Base-by-base conservation (phyloP, 2,113 vertebrate genomes). In the Atherinomorus stipes region DNA sequence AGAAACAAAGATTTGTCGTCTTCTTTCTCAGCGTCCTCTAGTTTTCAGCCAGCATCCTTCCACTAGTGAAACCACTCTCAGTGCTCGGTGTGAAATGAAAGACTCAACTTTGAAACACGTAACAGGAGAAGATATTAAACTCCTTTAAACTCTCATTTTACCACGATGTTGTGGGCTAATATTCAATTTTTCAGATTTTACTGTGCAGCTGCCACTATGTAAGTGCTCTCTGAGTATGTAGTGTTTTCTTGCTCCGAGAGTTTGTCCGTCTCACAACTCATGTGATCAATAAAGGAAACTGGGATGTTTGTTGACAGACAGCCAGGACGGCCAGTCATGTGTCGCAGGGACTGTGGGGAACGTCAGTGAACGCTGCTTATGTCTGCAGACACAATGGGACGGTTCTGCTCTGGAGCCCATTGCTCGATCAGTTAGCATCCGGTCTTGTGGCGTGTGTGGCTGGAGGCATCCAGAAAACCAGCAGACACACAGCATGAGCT, bases 241-340 rank as follows among this genome's bases (percentile, higher is more conserved):
- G 16, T 83, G 68, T 81, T 70, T 68, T 60, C 37, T 61, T 0
- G 9, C 23, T 71, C 22, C 19, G 21, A 50, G 61, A 49, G 26
- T 52, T 59, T 54, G 28, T 73, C 47, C 19, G 25, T 60, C 23
- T 68, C 10, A 13, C 28, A 26, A 28, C 73, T 90, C 90, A 90
- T 89, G 90, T 92, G 92, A 93, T 82, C 3, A 28, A 62, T 63
- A 31, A 78, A 66, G 79, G 85, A 80, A 80, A 74, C 71, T 22
- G 18, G 22, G 51, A 11, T 56, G 37, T 58, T 71, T 85, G 85
- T 69, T 90, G 88, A 90, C 26, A 44, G 89, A 86, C 87, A 77
- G 64, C 60, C 10, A 42, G 57, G 19, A 83, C 1, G 64, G 38
- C 89, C 90, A 89, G 72, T 90, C 28, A 54, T 60, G 54, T 65